Evolutionary conservation across 2,113 vertebrate genomes (phyloP).

Genomic region (Protobothrops mucrosquamatus): DNA sequence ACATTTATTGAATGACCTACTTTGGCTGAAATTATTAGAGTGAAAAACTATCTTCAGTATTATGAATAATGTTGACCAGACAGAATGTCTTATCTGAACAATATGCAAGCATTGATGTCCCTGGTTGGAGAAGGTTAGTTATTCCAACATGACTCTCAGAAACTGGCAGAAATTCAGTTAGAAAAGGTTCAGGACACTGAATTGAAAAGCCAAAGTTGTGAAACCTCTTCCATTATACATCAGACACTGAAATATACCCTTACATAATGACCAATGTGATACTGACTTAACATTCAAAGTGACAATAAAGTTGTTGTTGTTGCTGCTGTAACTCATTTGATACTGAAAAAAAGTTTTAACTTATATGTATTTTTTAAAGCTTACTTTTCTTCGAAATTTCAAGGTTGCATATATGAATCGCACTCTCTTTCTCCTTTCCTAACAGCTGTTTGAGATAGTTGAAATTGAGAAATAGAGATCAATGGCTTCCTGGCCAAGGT

Average conservation of each 20-base stretch:
- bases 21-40: slow-evolving; percentile 44
- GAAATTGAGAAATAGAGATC: neutral
- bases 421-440: neutral
- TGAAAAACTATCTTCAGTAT: slow-evolving; percentile 49
- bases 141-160: slow-evolving; percentile 15
- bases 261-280: slow-evolving; percentile 2
- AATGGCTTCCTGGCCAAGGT: neutral
- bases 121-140: slow-evolving; percentile 25
- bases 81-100: slow-evolving; percentile 29
- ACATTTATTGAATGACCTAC: slow-evolving; percentile 53
- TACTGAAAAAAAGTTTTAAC: neutral
- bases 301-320: too few relatives aligned
- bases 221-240: slow-evolving; percentile 12
- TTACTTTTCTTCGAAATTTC: neutral
- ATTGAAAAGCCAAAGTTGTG: slow-evolving; percentile 26
- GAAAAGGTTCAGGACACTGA: slow-evolving; percentile 14
- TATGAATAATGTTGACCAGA: slow-evolving; percentile 34
- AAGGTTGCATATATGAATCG: neutral
- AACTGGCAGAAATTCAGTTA: neutral
- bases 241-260: slow-evolving; percentile 10
- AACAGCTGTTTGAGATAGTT: neutral
- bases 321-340: neutral
- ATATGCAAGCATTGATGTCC: slow-evolving; percentile 31
- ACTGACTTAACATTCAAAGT: neutral
- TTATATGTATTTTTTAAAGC: neutral